Evolutionary conservation across 2,888 invertebrate species (phyloP), one percentile per base, ranked within the genome.

Genomic region (Drosophila borealis): DNA sequence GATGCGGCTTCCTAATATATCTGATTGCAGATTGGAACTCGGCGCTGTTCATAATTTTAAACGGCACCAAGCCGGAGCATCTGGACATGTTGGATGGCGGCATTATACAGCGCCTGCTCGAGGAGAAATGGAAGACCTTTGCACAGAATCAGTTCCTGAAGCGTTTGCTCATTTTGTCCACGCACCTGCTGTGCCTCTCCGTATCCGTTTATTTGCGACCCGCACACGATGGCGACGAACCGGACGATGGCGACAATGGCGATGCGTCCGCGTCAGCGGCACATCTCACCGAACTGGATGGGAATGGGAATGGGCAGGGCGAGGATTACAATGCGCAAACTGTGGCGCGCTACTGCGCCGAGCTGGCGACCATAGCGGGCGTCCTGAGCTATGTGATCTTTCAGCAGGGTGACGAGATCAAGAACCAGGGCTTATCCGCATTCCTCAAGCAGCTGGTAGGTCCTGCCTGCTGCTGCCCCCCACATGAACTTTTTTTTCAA

Each of bases 111-210:
- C 95, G 98, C 88, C 93, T 99, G 51, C 94, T 99, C 17, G 99
- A 99, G 92, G 99, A 99, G 93, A 99, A 99, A 92, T 99, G 99
- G 99, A 99, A 99, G 93, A 98, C 98, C 0, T 99, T 98, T 93
- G 99, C 98, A 29, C 95, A 97, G 93, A 96, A 96, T 88, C 98
- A 98, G 93, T 98, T 99, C 92, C 93, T 98, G 68, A 97, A 98
- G 93, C 95, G 98, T 39, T 94, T 99, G 29, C 94, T 97, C 36
- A 96, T 99, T 80, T 94, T 99, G 50, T 94, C 96, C 89, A 94
- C 97, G 29, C 99, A 99, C 92, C 93, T 99, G 64, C 93, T 98
- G 0, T 95, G 96, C 49, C 94, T 99, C 34, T 98, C 98, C 29
- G 93, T 96, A 53, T 97, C 98, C 3, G 96, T 99, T 14, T 99